phyloP scores from a whole-genome alignment of 1,140 invertebrate species.

The Solen grandis region DNA sequence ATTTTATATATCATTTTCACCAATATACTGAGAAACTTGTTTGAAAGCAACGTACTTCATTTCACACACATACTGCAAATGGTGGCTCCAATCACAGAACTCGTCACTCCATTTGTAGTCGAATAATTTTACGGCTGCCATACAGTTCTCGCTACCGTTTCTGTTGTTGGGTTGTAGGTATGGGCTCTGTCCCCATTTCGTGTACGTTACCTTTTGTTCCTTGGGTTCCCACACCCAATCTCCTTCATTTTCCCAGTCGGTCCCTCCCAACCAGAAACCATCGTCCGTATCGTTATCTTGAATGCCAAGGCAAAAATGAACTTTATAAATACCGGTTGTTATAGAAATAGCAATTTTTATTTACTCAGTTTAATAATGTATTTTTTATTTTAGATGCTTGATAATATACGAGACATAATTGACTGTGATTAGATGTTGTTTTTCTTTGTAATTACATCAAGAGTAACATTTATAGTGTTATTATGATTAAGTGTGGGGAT shows the following conservation, averaged over 20 bases:
- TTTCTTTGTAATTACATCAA: too few relatives aligned
- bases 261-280: conserved; percentile 31
- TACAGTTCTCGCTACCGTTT: conserved; percentile 14
- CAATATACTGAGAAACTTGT: background rate
- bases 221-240: conserved; percentile 28
- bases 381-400: too few relatives aligned
- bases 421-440: too few relatives aligned
- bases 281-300: conserved; percentile 13
- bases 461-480: too few relatives aligned
- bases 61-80: conserved; percentile 9
- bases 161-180: conserved; percentile 39
- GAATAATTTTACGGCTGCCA: conserved; percentile 26
- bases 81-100: conserved; percentile 20
- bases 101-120: conserved; percentile 42
- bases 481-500: too few relatives aligned
- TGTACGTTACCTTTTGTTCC: background rate
- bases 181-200: background rate
- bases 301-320: too few relatives aligned
- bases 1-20: too few relatives aligned
- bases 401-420: too few relatives aligned
- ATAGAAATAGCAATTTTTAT: too few relatives aligned
- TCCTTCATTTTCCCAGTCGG: background rate
- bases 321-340: too few relatives aligned
- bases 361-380: too few relatives aligned
- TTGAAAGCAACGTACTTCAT: background rate